Evolutionary conservation across 1,140 invertebrate genomes (phyloP), one percentile per base, ranked within the genome.

Genomic region (Galleria mellonella): DNA sequence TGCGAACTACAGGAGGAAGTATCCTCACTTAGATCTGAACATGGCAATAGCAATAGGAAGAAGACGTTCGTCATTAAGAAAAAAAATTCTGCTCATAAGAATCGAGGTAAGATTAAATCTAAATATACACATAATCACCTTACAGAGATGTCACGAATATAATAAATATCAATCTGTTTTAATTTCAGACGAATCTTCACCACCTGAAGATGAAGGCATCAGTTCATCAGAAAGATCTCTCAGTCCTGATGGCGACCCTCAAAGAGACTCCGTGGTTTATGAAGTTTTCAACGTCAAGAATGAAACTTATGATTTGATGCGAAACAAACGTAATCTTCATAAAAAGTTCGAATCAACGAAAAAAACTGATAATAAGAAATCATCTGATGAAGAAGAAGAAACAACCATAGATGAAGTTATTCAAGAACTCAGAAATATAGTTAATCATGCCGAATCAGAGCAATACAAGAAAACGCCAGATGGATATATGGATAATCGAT

Each of bases 341-440:
- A 86, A 83, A 56, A 86, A 82, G 57, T 23, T 74, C 31, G 79
- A 83, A 42, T 59, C 41, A 17, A 68, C 60, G 4, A 83, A 74
- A 51, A 83, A 83, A 61, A 88, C 51, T 59, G 87, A 68, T 47
- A 75, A 70, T 43, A 88, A 81, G 55, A 72, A 82, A 51, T 55
- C 78, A 15, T 77, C 82, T 4, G 89, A 91, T 40, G 91, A 93
- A 36, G 92, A 94, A 57, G 92, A 93, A 37, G 93, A 95, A 82
- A 94, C 92, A 0, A 95, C 94, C 9, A 95, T 96, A 38, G 94
- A 95, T 55, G 94, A 95, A 82, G 94, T 95, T 0, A 95, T 96
- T 61, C 93, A 94, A 72, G 94, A 95, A 68, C 73, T 96, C 17
- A 88, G 92, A 55, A 95, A 94, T 55, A 94, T 95, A 39, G 92